Evolutionary conservation across 64 coral and sea anemone genomes (phyloP).

Genomic region (Actinia equina): DNA sequence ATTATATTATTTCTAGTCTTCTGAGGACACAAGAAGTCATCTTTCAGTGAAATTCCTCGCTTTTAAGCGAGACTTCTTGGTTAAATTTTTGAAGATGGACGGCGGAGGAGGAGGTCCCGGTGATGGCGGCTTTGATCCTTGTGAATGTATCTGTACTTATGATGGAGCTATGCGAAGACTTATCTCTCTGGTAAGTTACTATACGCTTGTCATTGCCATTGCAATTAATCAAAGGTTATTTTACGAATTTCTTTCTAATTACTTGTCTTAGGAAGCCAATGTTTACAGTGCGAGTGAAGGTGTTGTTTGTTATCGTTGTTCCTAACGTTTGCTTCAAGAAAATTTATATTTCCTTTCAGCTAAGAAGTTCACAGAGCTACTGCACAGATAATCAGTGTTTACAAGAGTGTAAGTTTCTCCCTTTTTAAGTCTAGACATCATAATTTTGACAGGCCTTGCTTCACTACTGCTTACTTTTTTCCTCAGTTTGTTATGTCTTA

Average conservation of each 20-base stretch:
- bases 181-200: constrained; percentile 84
- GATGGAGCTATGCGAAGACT: constrained; percentile 96
- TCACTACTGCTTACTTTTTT: too few relatives aligned
- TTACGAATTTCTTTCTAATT: background rate
- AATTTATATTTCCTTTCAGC: constrained; percentile 41
- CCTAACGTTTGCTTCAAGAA: background rate
- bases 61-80: constrained; percentile 1
- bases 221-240: background rate
- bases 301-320: background rate
- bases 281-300: background rate
- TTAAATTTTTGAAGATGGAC: background rate
- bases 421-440: background rate
- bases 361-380: constrained; percentile 92
- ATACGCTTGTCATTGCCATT: background rate
- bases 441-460: background rate
- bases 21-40: background rate
- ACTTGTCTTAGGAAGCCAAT: background rate
- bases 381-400: constrained; percentile 98
- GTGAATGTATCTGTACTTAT: constrained; percentile 97
- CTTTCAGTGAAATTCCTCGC: background rate
- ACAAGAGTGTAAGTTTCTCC: constrained; percentile 84
- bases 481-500: too few relatives aligned
- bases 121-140: constrained; percentile 87
- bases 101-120: constrained; percentile 67
- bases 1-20: background rate